Evolutionary conservation across 2,888 invertebrate genomes (phyloP).

Genomic region (Geotrupes spiniger): DNA sequence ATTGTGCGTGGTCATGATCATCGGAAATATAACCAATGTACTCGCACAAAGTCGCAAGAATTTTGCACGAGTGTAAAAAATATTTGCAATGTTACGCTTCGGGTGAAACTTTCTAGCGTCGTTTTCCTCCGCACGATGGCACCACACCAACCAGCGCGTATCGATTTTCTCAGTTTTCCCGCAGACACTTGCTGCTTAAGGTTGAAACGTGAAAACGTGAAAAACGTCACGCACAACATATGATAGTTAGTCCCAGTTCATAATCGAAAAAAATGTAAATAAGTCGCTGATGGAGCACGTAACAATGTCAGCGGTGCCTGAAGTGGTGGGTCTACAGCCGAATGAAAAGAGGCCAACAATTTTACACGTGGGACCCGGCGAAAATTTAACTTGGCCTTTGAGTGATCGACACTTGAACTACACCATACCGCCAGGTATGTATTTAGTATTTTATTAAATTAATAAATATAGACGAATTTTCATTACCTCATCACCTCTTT

Average conservation of each 20-base stretch:
- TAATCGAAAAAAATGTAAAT: not conserved
- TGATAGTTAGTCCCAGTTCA: too few relatives aligned
- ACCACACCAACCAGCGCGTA: too few relatives aligned
- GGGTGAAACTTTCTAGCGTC: too few relatives aligned
- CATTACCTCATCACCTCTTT: too few relatives aligned
- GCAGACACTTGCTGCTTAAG: not conserved
- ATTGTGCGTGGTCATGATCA: too few relatives aligned
- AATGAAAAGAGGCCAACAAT: constrained; percentile 45
- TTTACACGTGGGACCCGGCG: constrained; percentile 42
- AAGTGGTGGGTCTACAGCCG: constrained; percentile 41
- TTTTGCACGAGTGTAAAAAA: too few relatives aligned
- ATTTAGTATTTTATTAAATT: too few relatives aligned
- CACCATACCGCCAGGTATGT: constrained; percentile 46
- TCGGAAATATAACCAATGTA: too few relatives aligned
- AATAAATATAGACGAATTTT: too few relatives aligned
- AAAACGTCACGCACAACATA: not conserved
- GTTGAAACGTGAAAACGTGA: not conserved
- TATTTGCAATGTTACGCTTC: too few relatives aligned
- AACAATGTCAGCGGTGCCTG: constrained; percentile 36
- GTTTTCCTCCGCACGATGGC: too few relatives aligned
- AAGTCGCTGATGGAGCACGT: not conserved
- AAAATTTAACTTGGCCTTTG: constrained; percentile 44
- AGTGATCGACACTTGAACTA: constrained; percentile 45
- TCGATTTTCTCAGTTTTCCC: constrained; percentile 3
- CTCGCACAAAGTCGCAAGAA: too few relatives aligned